Base-by-base conservation (phyloP, 1,140 invertebrate genomes). In the Papilio polytes region DNA sequence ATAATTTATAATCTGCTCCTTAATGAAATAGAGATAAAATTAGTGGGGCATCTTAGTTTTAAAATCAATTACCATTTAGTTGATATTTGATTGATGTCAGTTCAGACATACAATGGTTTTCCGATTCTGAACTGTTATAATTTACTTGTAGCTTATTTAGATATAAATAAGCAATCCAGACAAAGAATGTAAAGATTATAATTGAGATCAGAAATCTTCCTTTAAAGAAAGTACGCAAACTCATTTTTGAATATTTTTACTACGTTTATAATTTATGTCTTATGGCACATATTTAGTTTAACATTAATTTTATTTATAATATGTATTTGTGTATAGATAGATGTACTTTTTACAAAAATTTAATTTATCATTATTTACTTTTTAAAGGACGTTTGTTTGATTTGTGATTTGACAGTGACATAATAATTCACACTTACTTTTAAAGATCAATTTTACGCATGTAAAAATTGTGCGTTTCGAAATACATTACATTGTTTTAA, bases 51-150 rank as follows among this genome's bases (percentile, higher is more conserved):
- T 46, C 41, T n/a, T 74, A 20, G 41, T 41, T n/a, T 44, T n/a
- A 9, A 20, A 76, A 31, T 73, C 59, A 76, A 66, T 84, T 89
- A 92, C 91, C 89, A 82, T 90, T 90, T 73, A 93, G 81, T 83
- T 94, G 92, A 87, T 92, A 92, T 89, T 92, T 94, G 66, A 91
- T 80, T n/a, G 91, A 91, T 8, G 84, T 89, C 46, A 94, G 81
- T 83, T 94, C 91, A 13, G 90, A 90, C n/a, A 89, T 80, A 80
- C 91, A 94, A 56, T 88, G 83, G 31, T 91, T 87, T 20, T 83
- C 88, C 18, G 86, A 84, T 72, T 86, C 85, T 18, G 82, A 82
- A 78, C 48, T 87, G 41, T 87, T 80, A 77, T 89, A 90, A 72
- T 76, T 88, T 77, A 89, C 84, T 88, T 91, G 89, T 80, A 93